Percentiles rank a stretch among this genome's conserved stretches.
Evolutionary conservation across 2,888 invertebrate species (phyloP).

Genomic region (Dastarcus helophoroides): DNA sequence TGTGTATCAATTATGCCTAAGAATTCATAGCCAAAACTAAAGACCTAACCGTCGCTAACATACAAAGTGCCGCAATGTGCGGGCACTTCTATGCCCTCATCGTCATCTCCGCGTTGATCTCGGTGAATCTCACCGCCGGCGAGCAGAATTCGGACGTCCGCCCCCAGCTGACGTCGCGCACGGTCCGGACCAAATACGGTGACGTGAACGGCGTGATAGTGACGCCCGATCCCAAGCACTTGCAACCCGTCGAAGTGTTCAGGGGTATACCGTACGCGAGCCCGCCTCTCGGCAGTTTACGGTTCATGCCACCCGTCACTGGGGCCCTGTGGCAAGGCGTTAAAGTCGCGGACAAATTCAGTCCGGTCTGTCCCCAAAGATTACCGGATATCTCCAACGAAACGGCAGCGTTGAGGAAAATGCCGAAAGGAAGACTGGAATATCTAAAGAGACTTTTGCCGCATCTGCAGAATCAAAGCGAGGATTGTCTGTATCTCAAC

Average conservation of each 20-base stretch:
- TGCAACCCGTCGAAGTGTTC: conserved; percentile 86
- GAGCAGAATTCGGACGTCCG: conserved; percentile 23
- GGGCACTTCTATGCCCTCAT: too few relatives aligned
- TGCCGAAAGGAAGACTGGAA: conserved; percentile 81
- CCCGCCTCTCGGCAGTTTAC: conserved; percentile 73
- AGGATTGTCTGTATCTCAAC: conserved; percentile 95
- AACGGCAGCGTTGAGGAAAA: conserved; percentile 67
- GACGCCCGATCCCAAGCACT: conserved; percentile 65
- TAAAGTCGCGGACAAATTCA: conserved; percentile 74
- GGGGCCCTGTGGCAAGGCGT: conserved; percentile 87
- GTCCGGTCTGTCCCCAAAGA: conserved; percentile 88
- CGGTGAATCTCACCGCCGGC: conserved; percentile 6
- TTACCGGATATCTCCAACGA: conserved; percentile 78
- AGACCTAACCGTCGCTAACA: too few relatives aligned
- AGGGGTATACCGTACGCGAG: conserved; percentile 92
- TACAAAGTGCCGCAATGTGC: too few relatives aligned
- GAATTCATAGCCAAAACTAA: too few relatives aligned
- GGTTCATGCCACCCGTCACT: conserved; percentile 94
- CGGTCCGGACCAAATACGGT: conserved; percentile 80
- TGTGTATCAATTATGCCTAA: too few relatives aligned
- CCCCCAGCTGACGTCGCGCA: conserved; percentile 61
- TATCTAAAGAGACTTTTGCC: conserved; percentile 80
- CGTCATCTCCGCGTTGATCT: conserved; percentile 5
- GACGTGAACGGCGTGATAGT: conserved; percentile 78
- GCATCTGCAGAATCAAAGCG: conserved; percentile 81